A percentile compares a stretch with the other conserved stretches of the same genome.
These are phyloP conservation scores for Leptinotarsa haldemani DNA, from an alignment of 2,888 invertebrate species.

Conservation along the genomic window DNA sequence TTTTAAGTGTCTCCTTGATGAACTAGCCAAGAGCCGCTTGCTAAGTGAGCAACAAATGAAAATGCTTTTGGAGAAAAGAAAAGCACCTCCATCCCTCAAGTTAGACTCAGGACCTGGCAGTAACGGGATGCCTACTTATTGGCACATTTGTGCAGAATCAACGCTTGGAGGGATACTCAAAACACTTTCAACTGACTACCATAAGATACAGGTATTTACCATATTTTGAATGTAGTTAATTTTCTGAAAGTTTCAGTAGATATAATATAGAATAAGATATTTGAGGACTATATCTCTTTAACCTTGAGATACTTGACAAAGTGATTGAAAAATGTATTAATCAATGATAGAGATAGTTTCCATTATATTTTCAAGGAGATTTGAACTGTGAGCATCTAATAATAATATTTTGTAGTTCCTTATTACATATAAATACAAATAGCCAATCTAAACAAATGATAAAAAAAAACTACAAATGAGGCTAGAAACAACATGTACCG, in stretches of 20 bases:
- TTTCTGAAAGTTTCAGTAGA: neutral
- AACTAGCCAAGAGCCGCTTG: conserved; percentile 82
- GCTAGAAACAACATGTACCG: no score
- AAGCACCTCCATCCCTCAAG: conserved; percentile 56
- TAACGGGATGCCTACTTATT: conserved; percentile 77
- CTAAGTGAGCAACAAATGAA: conserved; percentile 83
- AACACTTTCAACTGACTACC: conserved; percentile 89
- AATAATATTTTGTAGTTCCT: no score
- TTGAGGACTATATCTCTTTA: no score
- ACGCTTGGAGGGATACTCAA: conserved; percentile 90
- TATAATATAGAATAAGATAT: neutral
- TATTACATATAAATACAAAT: no score
- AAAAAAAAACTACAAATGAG: no score
- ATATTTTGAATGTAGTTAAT: neutral
- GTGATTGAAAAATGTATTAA: no score
- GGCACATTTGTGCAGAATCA: conserved; percentile 88
- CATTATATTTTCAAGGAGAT: no score
- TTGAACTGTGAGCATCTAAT: no score
- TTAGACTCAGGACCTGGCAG: conserved; percentile 72
- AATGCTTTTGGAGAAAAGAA: conserved; percentile 74
- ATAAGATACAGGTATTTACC: conserved; percentile 76
- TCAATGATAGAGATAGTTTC: no score
- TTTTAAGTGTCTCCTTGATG: conserved; percentile 84
- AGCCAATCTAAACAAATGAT: no score
- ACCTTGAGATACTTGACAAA: no score